Base-by-base conservation (phyloP, 1,140 invertebrate species). In the Cydia splendana region DNA sequence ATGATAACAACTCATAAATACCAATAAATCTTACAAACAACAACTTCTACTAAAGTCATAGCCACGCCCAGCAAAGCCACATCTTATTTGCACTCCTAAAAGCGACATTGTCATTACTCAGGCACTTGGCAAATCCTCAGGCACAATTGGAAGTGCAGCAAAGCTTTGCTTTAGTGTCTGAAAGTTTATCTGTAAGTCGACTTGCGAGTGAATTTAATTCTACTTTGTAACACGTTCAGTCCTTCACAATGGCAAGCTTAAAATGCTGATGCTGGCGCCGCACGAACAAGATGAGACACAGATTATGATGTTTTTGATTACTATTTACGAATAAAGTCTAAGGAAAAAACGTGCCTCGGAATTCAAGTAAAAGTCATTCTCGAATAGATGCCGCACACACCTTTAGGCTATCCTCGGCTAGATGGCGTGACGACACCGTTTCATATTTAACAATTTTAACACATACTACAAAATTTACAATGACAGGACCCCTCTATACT, bases 181-280 rank as follows among this genome's bases (percentile, higher is more conserved):
- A 71, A 71, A 71, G 67, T 71, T 71, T 71, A 71, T 71, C 67
- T 71, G 67, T 71, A 71, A 71, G 67, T 71, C 67, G 67, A 71
- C 67, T 71, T 71, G 67, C 67, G 34, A 71, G 67, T 20, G 67
- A 71, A 71, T 71, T 71, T 71, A 71, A 71, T 71, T 71, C 67
- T 71, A 71, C 67, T 71, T 71, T 38, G 67, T 71, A 67, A 67
- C 65, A 71, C 67, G 30, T 18, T 71, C 67, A 20, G 6, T 34
- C 15, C 65, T 69, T 71, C n/a, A 42, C 67, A 71, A 71, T 34
- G 15, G 57, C 0, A 9, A 62, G 20, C 57, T 57, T 18, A 12
- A 24, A 24, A 62, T n/a, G 13, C 45, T 15, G 45, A 48, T 48
- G 15, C 4, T 51, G 53, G 0, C 15, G 53, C 4, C 53, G 10